A percentile compares a stretch with the other conserved stretches of the same genome.
Conservation (phyloP, 2,888 invertebrate genomes). For the Metallyticus violacea region DNA sequence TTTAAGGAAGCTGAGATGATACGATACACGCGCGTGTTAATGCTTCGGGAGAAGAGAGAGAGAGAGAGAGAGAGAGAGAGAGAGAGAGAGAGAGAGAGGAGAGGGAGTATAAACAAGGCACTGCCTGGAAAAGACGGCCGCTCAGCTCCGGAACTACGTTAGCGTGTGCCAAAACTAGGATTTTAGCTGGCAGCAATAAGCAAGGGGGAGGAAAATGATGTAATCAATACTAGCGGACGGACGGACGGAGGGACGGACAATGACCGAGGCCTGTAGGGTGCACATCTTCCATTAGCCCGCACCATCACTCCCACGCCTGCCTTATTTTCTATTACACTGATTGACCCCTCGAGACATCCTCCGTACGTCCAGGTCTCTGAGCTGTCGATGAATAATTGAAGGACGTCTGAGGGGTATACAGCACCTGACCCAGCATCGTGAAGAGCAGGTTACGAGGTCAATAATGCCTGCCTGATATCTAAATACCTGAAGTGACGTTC, state of each 20-base stretch:
- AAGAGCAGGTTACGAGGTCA: no score
- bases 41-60: no score
- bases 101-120: no score
- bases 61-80: no score
- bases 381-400: neutral
- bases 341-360: conserved; percentile 1
- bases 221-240: neutral
- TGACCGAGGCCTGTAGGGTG: neutral
- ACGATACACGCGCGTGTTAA: no score
- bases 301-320: neutral
- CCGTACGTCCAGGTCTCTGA: neutral
- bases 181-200: neutral
- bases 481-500: no score
- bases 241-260: neutral
- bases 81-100: no score
- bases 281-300: neutral
- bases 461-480: no score
- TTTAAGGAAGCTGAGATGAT: no score
- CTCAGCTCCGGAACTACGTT: no score
- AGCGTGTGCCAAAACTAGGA: neutral
- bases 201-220: neutral
- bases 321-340: neutral
- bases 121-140: neutral
- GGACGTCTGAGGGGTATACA: no score
- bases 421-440: no score